These are phyloP conservation scores for Darevskia nairensis DNA, from an alignment of 2,797 vertebrate genomes.

Conservation along the genomic window DNA sequence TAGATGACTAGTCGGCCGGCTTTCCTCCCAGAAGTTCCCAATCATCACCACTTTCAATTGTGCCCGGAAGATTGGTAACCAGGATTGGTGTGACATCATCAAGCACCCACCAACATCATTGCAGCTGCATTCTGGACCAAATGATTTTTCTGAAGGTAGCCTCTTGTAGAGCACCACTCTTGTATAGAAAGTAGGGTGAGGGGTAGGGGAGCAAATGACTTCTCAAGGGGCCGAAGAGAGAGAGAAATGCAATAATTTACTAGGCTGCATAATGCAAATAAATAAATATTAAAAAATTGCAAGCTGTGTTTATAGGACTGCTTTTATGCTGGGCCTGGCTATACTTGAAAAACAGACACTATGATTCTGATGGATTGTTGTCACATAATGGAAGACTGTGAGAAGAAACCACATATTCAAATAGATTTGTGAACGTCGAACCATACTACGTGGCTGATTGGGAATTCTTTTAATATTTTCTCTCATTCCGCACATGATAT, in stretches of 20 bases:
- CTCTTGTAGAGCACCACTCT: not conserved
- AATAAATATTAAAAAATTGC: slow-evolving; percentile 20
- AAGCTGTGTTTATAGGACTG: not conserved
- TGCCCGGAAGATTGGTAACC: too few relatives aligned
- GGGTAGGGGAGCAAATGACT: not conserved
- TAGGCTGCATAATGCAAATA: not conserved
- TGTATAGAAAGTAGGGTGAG: not conserved
- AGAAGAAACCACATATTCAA: not conserved
- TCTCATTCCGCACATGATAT: not conserved
- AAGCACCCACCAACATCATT: too few relatives aligned
- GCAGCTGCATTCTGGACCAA: too few relatives aligned
- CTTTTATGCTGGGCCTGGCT: not conserved
- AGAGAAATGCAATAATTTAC: not conserved
- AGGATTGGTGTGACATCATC: too few relatives aligned
- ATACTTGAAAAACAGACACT: not conserved
- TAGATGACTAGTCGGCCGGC: too few relatives aligned
- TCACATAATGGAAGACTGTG: not conserved
- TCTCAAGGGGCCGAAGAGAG: not conserved
- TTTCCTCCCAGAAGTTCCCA: too few relatives aligned
- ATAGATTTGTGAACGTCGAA: not conserved
- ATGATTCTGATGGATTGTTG: not conserved
- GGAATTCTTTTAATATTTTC: not conserved
- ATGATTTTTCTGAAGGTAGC: too few relatives aligned
- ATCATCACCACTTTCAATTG: too few relatives aligned
- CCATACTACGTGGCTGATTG: too few relatives aligned